phyloP scores from a whole-genome alignment of 2,888 invertebrate species.

The Rambutsinella grinnellia region DNA sequence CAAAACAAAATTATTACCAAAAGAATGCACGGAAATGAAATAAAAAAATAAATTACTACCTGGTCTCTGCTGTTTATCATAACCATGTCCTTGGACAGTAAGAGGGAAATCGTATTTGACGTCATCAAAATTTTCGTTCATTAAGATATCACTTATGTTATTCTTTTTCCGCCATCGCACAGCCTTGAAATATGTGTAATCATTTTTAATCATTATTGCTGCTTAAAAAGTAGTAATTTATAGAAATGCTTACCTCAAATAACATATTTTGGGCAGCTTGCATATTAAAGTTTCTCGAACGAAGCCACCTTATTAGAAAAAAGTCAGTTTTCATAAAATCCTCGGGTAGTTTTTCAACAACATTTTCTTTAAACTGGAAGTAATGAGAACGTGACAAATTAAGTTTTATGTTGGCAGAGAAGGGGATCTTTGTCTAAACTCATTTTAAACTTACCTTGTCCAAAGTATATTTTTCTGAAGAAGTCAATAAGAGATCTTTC shows the following conservation, averaged over 20 bases:
- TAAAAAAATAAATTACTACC: conserved; percentile 4
- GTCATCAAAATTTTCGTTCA: conserved; percentile 23
- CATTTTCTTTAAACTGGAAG: conserved; percentile 10
- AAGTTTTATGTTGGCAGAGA: too few relatives aligned
- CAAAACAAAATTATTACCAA: not conserved
- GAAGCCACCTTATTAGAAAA: conserved; percentile 15
- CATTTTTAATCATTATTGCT: not conserved
- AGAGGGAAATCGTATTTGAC: conserved; percentile 21
- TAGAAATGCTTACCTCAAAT: conserved; percentile 7
- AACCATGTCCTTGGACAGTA: not conserved
- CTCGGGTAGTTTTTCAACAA: not conserved
- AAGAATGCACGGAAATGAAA: not conserved
- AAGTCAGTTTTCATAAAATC: conserved; percentile 15
- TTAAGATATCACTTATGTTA: conserved; percentile 13
- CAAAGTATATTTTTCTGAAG: not conserved
- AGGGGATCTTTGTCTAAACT: too few relatives aligned
- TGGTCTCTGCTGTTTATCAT: conserved; percentile 28
- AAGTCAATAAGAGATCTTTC: not conserved
- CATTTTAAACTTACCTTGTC: not conserved
- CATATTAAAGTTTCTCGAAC: conserved; percentile 11
- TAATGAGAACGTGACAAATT: too few relatives aligned
- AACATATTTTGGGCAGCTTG: conserved; percentile 13
- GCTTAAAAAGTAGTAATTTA: not conserved
- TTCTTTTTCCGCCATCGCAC: conserved; percentile 24
- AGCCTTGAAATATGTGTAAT: conserved; percentile 1